Evolutionary conservation across 2,888 invertebrate species (phyloP).

Genomic region (Celastrina argiolus): DNA sequence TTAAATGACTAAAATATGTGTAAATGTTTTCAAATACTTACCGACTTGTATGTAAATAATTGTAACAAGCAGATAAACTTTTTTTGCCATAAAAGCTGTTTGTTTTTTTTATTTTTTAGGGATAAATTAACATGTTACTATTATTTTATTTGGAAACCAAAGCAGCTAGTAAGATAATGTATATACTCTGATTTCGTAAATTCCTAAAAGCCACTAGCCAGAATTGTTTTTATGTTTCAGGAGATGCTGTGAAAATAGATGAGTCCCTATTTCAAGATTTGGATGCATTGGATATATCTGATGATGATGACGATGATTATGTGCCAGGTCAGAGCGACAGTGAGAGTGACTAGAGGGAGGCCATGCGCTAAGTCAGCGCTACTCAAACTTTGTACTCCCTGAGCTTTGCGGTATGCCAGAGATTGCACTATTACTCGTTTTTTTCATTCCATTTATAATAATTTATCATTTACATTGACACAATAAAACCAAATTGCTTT

Average conservation of each 20-base stretch:
- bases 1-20: too few relatives aligned
- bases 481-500: too few relatives aligned
- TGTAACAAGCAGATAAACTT: too few relatives aligned
- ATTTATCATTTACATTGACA: background rate
- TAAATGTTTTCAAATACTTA: too few relatives aligned
- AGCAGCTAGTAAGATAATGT: too few relatives aligned
- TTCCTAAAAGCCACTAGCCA: background rate
- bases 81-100: too few relatives aligned
- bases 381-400: conserved; percentile 21
- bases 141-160: too few relatives aligned
- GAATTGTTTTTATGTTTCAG: conserved; percentile 51
- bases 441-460: background rate
- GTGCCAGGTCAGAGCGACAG: conserved; percentile 74
- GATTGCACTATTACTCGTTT: background rate
- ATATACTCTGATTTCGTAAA: too few relatives aligned
- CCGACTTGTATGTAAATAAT: too few relatives aligned
- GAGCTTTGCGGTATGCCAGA: conserved; percentile 12
- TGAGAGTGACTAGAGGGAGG: conserved; percentile 58
- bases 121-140: too few relatives aligned
- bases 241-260: conserved; percentile 92
- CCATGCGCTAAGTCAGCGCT: conserved; percentile 20
- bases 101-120: too few relatives aligned
- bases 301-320: conserved; percentile 78
- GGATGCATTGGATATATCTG: conserved; percentile 87
- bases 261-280: conserved; percentile 94